phyloP scores from a whole-genome alignment of 1,140 invertebrate genomes.

The Coelopa frigida region DNA sequence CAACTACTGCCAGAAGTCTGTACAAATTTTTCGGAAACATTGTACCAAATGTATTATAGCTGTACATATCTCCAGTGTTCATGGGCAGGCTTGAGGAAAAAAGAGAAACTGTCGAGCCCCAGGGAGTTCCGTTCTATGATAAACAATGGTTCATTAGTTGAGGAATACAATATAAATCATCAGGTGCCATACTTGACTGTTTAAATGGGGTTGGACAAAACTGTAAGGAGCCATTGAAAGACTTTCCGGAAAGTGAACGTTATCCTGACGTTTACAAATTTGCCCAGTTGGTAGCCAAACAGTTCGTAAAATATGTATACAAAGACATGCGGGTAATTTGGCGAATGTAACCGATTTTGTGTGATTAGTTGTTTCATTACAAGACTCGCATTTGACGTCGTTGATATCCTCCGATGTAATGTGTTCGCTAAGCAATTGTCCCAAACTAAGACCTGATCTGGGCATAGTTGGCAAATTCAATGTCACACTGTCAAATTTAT shows the following conservation, averaged over 20 bases:
- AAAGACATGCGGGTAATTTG: constrained; percentile 50
- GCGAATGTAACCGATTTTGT: constrained; percentile 80
- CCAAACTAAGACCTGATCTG: constrained; percentile 34
- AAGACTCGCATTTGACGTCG: constrained; percentile 76
- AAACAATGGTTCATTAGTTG: neutral
- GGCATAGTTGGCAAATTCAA: constrained; percentile 59
- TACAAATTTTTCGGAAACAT: constrained; percentile 53
- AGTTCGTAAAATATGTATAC: constrained; percentile 81
- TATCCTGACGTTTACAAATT: constrained; percentile 75
- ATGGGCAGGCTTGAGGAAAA: constrained; percentile 40
- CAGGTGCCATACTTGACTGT: constrained; percentile 30
- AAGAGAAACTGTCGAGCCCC: constrained; percentile 41
- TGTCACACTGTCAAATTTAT: constrained; percentile 83
- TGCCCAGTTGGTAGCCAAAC: constrained; percentile 69
- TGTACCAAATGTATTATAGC: constrained; percentile 33
- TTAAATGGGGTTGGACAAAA: constrained; percentile 52
- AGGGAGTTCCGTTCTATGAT: constrained; percentile 37
- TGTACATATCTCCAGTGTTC: too few species aligned
- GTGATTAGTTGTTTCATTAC: constrained; percentile 57
- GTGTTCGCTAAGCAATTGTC: constrained; percentile 69
- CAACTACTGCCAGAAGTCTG: constrained; percentile 74
- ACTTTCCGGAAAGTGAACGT: constrained; percentile 77
- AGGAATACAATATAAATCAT: neutral
- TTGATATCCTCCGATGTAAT: constrained; percentile 75
- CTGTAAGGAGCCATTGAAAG: constrained; percentile 73